Evolutionary conservation across 64 coral and sea anemone species (phyloP).

Genomic region (Pachyseris speciosa): DNA sequence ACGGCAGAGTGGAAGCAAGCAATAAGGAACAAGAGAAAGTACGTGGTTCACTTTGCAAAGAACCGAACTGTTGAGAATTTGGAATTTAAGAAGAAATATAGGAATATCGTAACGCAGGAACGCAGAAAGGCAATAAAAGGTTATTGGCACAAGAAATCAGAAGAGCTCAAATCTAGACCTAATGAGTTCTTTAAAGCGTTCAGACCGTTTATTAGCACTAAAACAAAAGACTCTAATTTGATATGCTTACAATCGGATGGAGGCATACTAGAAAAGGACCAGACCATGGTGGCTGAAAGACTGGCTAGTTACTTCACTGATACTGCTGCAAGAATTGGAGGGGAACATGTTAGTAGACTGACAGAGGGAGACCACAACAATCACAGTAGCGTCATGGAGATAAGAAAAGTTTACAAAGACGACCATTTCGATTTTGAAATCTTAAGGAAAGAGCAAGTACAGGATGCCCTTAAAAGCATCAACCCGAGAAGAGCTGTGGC

Average conservation of each 20-base stretch:
- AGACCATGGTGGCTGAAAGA: conserved; percentile 22
- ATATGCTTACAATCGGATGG: conserved; percentile 39
- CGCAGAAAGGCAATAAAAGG: not conserved
- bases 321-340: too few relatives aligned
- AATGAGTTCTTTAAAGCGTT: not conserved
- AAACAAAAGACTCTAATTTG: conserved; percentile 26
- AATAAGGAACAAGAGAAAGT: not conserved
- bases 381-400: conserved; percentile 43
- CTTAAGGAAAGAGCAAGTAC: conserved; percentile 16
- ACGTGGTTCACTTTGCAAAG: not conserved
- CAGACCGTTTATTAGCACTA: too few relatives aligned
- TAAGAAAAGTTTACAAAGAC: not conserved
- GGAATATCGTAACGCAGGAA: not conserved
- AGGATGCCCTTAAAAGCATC: conserved; percentile 45
- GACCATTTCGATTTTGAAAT: conserved; percentile 32
- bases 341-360: conserved; percentile 42
- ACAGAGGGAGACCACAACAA: conserved; percentile 38
- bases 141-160: not conserved
- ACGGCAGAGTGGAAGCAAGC: not conserved
- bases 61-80: not conserved
- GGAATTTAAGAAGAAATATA: not conserved
- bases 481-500: conserved; percentile 43
- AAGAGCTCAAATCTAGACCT: too few relatives aligned
- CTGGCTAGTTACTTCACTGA: too few relatives aligned
- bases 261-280: conserved; percentile 33